phyloP scores from a whole-genome alignment of 2,797 vertebrate genomes.

The Babyrousa celebensis region DNA sequence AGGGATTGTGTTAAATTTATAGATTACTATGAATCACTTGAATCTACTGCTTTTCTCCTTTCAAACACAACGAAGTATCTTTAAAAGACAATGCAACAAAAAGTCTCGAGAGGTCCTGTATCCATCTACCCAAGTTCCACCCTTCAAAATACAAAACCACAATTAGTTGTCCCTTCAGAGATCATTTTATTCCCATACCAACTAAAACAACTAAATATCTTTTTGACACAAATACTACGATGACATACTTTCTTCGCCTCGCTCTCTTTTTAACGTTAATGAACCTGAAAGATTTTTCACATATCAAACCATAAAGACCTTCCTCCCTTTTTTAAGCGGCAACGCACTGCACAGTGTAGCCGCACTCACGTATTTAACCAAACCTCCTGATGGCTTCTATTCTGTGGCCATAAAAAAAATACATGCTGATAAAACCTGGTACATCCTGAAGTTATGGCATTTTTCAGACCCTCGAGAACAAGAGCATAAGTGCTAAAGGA shows the following conservation, averaged over 20 bases:
- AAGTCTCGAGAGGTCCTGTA: not conserved
- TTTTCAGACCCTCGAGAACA: slow-evolving; percentile 70
- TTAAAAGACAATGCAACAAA: not conserved
- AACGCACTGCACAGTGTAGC: not conserved
- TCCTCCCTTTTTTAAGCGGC: not conserved
- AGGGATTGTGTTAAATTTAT: slow-evolving; percentile 8
- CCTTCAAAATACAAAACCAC: not conserved
- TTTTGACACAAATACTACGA: slow-evolving; percentile 24
- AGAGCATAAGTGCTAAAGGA: not conserved
- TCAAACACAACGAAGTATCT: slow-evolving; percentile 1
- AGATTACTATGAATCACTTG: not conserved
- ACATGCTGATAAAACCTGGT: not conserved
- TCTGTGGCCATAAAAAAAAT: slow-evolving; percentile 18
- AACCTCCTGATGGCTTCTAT: not conserved
- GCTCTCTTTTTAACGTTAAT: slow-evolving; percentile 14
- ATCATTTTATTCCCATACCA: not conserved
- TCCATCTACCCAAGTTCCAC: not conserved
- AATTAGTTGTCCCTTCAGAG: not conserved
- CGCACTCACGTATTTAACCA: not conserved
- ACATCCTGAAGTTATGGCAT: not conserved
- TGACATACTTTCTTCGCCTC: not conserved
- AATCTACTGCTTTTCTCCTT: too few species aligned
- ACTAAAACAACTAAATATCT: not conserved
- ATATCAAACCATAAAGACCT: not conserved
- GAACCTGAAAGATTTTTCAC: not conserved